phyloP scores from a whole-genome alignment of 2,797 vertebrate genomes.

The Lacerta viridis region DNA sequence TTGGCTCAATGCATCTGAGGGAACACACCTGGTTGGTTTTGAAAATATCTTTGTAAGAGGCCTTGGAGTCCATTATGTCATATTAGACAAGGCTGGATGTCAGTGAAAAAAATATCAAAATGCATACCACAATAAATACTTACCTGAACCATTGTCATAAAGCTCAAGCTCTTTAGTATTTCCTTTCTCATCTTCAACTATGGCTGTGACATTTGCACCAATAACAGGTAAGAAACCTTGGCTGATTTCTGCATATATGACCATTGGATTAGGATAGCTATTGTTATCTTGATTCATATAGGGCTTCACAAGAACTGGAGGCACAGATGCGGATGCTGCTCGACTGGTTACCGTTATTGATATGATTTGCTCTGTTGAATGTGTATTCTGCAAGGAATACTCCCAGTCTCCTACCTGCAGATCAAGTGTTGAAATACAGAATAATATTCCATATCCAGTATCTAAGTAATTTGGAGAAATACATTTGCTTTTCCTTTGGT shows the following conservation, averaged over 20 bases:
- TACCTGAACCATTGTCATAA: conserved; percentile 82
- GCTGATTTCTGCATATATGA: conserved; percentile 78
- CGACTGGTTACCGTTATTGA: conserved; percentile 78
- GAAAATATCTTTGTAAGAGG: no score
- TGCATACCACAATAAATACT: background rate
- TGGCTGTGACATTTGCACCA: conserved; percentile 76
- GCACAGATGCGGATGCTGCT: conserved; percentile 65
- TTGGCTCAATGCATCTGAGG: background rate
- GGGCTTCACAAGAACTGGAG: conserved; percentile 74
- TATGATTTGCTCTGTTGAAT: conserved; percentile 68
- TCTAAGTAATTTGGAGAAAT: no score
- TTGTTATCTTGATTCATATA: conserved; percentile 64
- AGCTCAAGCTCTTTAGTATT: conserved; percentile 66
- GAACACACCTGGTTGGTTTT: background rate
- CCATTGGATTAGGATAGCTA: conserved; percentile 69
- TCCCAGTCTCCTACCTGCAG: conserved; percentile 78
- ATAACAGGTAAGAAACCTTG: conserved; percentile 77
- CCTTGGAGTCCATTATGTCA: background rate
- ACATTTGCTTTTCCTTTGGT: background rate
- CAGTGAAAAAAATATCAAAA: background rate
- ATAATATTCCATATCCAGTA: no score
- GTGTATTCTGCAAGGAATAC: conserved; percentile 66
- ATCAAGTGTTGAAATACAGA: conserved; percentile 28
- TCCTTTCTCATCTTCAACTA: conserved; percentile 70
- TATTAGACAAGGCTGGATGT: background rate